These are phyloP conservation scores for Euleptes europaea DNA, from an alignment of 2,113 vertebrate species.

Conservation along the genomic window DNA sequence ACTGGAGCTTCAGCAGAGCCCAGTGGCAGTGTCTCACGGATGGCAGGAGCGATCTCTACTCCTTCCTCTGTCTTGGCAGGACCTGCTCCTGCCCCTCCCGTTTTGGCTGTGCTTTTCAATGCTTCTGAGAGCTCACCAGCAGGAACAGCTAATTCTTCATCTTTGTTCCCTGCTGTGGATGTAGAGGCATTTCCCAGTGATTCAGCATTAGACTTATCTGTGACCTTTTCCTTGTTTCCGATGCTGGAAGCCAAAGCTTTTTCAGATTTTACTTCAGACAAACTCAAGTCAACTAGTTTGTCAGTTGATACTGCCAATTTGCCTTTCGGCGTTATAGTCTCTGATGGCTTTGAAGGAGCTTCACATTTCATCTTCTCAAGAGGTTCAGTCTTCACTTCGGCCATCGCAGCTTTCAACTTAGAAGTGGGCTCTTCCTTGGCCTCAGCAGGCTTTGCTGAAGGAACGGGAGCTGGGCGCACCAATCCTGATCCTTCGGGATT, in stretches of 20 bases:
- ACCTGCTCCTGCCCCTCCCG: background rate
- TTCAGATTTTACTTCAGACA: constrained; percentile 1
- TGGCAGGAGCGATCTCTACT: background rate
- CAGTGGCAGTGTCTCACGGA: background rate
- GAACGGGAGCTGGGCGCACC: constrained; percentile 63
- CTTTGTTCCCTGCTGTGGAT: background rate
- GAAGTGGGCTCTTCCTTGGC: constrained; percentile 52
- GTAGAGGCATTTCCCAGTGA: background rate
- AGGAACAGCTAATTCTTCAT: background rate
- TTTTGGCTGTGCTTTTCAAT: background rate
- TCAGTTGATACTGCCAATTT: constrained; percentile 6
- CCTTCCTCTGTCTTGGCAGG: background rate
- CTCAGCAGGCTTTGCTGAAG: constrained; percentile 66
- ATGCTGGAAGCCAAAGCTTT: constrained; percentile 2
- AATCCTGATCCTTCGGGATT: constrained; percentile 69
- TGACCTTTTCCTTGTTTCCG: constrained; percentile 31
- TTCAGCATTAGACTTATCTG: background rate
- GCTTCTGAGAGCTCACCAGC: background rate
- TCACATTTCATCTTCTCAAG: constrained; percentile 29
- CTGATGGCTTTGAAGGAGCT: background rate
- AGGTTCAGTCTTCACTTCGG: constrained; percentile 21
- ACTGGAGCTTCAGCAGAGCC: background rate
- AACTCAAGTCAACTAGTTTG: background rate
- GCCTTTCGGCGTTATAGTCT: constrained; percentile 4
- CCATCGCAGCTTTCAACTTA: constrained; percentile 29